Conservation (phyloP, 2,797 vertebrate species). For the Pseudomugil tenellus region DNA sequence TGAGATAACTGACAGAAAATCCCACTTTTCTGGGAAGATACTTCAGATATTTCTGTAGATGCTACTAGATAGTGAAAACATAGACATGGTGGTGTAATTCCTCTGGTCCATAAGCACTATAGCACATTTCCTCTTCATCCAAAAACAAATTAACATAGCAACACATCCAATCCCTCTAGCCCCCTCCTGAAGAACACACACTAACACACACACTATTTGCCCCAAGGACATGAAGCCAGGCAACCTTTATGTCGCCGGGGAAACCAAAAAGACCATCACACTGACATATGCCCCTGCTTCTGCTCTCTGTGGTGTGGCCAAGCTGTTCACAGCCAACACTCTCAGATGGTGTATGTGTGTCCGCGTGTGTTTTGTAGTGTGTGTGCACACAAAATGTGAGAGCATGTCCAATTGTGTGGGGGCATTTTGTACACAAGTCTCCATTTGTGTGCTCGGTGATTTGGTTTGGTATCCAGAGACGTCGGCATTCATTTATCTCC, state of each 20-base stretch:
- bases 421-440: conserved; percentile 72
- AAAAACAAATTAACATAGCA: conserved; percentile 53
- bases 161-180: conserved; percentile 20
- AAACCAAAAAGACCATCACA: conserved; percentile 83
- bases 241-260: conserved; percentile 81
- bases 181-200: conserved; percentile 18
- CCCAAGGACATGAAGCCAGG: conserved; percentile 81
- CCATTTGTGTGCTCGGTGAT: conserved; percentile 65
- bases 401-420: conserved; percentile 74
- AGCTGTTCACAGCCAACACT: conserved; percentile 80
- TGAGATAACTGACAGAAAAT: too few species aligned
- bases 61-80: conserved; percentile 11
- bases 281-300: conserved; percentile 84
- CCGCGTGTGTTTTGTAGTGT: conserved; percentile 43
- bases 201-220: conserved; percentile 63
- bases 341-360: conserved; percentile 75
- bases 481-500: conserved; percentile 59
- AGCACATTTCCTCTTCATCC: conserved; percentile 19
- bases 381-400: conserved; percentile 61
- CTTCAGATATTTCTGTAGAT: conserved; percentile 14
- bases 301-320: conserved; percentile 82
- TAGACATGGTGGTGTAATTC: background rate
- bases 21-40: conserved; percentile 8
- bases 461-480: conserved; percentile 53
- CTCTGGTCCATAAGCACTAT: conserved; percentile 5